phyloP scores from a whole-genome alignment of 1,140 invertebrate genomes.

The Drosophila nannoptera region DNA sequence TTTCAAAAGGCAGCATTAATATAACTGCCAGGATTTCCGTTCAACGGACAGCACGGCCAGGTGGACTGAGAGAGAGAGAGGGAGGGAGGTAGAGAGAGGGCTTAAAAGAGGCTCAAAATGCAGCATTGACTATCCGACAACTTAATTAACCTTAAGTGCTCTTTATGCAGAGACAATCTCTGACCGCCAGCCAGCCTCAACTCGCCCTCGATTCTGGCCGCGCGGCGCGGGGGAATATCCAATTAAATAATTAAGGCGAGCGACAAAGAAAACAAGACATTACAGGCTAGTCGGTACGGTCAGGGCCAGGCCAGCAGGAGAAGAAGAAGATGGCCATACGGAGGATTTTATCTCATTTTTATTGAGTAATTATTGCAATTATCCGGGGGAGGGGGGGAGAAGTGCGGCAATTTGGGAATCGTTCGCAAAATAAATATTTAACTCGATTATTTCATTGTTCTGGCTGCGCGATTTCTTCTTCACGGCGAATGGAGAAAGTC shows the following conservation, averaged over 20 bases:
- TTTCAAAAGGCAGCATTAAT: too few species aligned
- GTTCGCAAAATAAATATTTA: background rate
- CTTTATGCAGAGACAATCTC: background rate
- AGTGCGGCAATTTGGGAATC: background rate
- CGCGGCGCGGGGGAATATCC: background rate
- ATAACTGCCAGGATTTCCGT: too few species aligned
- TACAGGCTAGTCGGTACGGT: background rate
- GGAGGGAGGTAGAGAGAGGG: background rate
- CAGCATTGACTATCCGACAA: slow-evolving; percentile 8
- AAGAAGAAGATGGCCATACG: background rate
- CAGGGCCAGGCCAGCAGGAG: background rate
- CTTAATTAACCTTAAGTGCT: slow-evolving; percentile 27
- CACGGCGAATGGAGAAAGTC: too few species aligned
- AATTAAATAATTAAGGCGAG: slow-evolving; percentile 10
- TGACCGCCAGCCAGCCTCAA: background rate
- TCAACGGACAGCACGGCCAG: too few species aligned
- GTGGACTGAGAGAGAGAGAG: background rate
- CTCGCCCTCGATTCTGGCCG: too few species aligned
- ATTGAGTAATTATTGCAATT: slow-evolving; percentile 9
- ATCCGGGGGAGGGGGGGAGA: background rate
- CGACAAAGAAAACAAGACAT: background rate
- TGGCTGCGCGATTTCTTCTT: too few species aligned
- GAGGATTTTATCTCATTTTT: background rate
- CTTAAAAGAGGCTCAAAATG: slow-evolving; percentile 6
- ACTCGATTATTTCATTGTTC: too few species aligned